Percentiles rank a stretch among this genome's conserved stretches.
Conservation (phyloP, 23 tunicate species). For the Phallusia fumigata region DNA sequence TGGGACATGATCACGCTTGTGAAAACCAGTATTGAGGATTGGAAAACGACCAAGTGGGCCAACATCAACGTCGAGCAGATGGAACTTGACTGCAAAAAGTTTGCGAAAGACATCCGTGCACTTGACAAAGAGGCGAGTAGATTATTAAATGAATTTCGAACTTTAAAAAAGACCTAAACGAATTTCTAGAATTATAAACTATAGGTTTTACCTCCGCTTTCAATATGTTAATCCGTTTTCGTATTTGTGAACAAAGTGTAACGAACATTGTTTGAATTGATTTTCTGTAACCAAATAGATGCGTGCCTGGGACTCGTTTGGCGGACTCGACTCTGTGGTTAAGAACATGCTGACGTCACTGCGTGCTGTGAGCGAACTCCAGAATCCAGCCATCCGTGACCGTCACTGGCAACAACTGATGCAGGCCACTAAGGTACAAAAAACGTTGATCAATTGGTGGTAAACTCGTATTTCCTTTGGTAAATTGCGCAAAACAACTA, state of each 20-base stretch:
- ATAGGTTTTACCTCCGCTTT: no score
- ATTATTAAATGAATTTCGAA: not conserved
- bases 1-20: slow-evolving; percentile 96
- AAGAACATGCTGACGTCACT: slow-evolving; percentile 95
- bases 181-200: no score
- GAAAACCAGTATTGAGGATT: slow-evolving; percentile 81
- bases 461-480: no score
- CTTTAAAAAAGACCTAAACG: no score
- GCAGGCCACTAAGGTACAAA: slow-evolving; percentile 90
- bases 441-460: no score
- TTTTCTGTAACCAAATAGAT: slow-evolving; percentile 21
- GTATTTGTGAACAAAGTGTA: not conserved
- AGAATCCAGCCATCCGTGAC: slow-evolving; percentile 95
- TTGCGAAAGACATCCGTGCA: slow-evolving; percentile 90
- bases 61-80: slow-evolving; percentile 95
- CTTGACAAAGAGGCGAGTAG: slow-evolving; percentile 81
- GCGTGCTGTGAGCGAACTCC: slow-evolving; percentile 88
- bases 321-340: slow-evolving; percentile 86
- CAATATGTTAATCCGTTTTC: not conserved
- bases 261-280: not conserved
- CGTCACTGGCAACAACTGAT: slow-evolving; percentile 98
- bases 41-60: slow-evolving; percentile 95
- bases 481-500: no score
- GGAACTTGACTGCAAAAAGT: slow-evolving; percentile 95
- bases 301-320: slow-evolving; percentile 97